Evolutionary conservation across 2,797 vertebrate species (phyloP), one percentile per base, ranked within the genome.

Genomic region (Aldrovandia affinis): DNA sequence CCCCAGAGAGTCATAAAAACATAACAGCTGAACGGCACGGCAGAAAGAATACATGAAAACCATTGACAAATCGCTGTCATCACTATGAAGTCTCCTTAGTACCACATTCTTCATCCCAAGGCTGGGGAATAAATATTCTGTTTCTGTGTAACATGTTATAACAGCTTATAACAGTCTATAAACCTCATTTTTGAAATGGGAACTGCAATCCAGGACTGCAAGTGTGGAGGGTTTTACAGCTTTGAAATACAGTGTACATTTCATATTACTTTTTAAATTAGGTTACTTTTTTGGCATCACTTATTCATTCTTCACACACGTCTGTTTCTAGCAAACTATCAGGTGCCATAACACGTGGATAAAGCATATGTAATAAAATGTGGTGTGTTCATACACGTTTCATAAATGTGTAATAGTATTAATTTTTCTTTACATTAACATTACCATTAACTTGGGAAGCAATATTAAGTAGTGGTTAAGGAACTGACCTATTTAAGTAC

Each of bases 1-100:
- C 81, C 84, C 54, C 28, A 82, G 14, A 81, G 83, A 85, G 83
- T 55, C 70, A 36, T 30, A 81, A 81, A 57, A 83, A 44, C 65
- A 73, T 75, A 57, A n/a, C 54, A 73, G 82, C 81, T 20, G 55
- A 81, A 81, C 79, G 63, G 77, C 68, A 33, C 81, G 33, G 36
- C 18, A 39, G 36, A 73, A 73, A 22, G 33, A 73, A 42, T 22
- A 73, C 68, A 39, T 42, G 14, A 42, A 73, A 73, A 73, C 20
- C 68, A 42, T 33, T 68, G 63, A 30, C 15, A 73, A 39, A 42
- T 73, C 15, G 30, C 68, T 73, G 18, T 50, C 6, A 5, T 50
- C 6, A 73, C 36, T 39, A 42, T 5, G 15, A 73, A 39, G 15
- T 22, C 33, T 73, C 33, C 33, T 77, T n/a, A 44, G 39, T 42